Conservation (phyloP, 2,113 vertebrate species). For the Lota lota region DNA sequence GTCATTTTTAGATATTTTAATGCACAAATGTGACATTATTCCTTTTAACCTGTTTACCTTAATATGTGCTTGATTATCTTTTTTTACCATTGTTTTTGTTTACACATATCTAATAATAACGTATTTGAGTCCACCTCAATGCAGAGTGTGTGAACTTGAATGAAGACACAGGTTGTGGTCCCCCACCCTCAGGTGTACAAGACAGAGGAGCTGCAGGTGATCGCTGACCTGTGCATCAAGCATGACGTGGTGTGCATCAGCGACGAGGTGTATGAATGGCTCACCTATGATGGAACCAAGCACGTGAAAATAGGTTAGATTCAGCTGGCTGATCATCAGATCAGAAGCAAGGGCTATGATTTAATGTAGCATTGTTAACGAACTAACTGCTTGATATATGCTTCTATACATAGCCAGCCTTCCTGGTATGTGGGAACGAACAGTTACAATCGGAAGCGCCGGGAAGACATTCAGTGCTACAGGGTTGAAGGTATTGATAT, state of each 20-base stretch:
- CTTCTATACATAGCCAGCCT: conserved; percentile 79
- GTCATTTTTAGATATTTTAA: not conserved
- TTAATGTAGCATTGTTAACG: not conserved
- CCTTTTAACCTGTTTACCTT: too few species aligned
- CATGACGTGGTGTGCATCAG: conserved; percentile 85
- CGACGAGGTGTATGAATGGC: conserved; percentile 96
- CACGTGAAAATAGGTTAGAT: conserved; percentile 86
- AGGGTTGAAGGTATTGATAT: conserved; percentile 87
- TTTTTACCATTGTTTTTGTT: too few species aligned
- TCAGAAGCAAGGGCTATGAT: too few species aligned
- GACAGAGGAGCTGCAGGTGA: conserved; percentile 79
- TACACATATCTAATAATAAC: too few species aligned
- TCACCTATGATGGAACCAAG: conserved; percentile 81
- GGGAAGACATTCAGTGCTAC: conserved; percentile 93
- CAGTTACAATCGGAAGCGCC: conserved; percentile 83
- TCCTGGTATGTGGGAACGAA: conserved; percentile 94
- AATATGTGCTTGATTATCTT: too few species aligned
- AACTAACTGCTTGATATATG: not conserved
- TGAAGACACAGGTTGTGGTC: not conserved
- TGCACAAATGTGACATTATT: too few species aligned
- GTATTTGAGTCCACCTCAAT: too few species aligned
- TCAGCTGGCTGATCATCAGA: too few species aligned
- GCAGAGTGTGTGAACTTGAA: too few species aligned
- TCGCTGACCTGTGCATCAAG: conserved; percentile 85
- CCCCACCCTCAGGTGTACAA: conserved; percentile 80